These are phyloP conservation scores for Panthera uncia DNA, from an alignment of 2,113 vertebrate genomes.

Conservation along the genomic window DNA sequence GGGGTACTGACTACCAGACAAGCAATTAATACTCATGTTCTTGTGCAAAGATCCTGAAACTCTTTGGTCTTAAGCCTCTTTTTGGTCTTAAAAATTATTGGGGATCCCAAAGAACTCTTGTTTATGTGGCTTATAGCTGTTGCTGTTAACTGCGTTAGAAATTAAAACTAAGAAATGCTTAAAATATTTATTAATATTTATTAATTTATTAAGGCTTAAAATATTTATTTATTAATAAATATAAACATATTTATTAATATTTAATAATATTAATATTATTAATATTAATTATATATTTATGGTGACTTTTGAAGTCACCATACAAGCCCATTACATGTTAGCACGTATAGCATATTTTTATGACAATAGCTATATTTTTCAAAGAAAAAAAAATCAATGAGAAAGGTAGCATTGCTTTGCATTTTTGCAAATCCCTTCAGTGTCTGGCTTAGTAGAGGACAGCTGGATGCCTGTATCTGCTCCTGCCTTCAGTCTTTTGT, in stretches of 20 bases:
- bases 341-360: not conserved
- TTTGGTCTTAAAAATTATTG: not conserved
- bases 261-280: too few relatives aligned
- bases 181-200: too few relatives aligned
- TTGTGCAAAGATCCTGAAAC: not conserved
- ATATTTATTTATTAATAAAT: too few relatives aligned
- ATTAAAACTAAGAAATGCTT: not conserved
- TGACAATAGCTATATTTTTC: not conserved
- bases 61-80: not conserved
- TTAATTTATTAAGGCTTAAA: too few relatives aligned
- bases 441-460: not conserved
- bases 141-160: not conserved
- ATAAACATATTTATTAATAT: too few relatives aligned
- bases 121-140: not conserved
- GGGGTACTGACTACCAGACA: accelerated
- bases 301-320: not conserved
- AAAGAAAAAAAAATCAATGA: not conserved
- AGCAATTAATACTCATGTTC: not conserved
- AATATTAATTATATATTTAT: too few relatives aligned
- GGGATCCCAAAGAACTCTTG: not conserved
- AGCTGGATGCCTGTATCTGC: not conserved
- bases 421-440: not conserved
- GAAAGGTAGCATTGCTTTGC: not conserved
- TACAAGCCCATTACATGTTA: not conserved
- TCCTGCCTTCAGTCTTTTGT: not conserved